Evolutionary conservation across 2,888 invertebrate genomes (phyloP).

Genomic region (Parnassius smintheus): DNA sequence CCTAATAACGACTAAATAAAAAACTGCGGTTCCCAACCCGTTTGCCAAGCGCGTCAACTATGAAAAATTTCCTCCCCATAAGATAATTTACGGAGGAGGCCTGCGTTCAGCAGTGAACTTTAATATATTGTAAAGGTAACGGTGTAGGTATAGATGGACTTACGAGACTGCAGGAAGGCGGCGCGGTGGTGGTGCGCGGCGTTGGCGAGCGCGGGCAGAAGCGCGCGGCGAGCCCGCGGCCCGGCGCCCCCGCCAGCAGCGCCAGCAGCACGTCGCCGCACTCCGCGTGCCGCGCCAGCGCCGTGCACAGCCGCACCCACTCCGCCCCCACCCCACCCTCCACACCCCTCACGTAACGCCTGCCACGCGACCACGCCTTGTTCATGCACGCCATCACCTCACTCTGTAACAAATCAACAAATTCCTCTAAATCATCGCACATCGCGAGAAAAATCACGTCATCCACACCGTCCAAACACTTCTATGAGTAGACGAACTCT

Average conservation of each 20-base stretch:
- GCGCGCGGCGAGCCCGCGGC: conserved; percentile 35
- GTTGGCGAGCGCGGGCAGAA: conserved; percentile 64
- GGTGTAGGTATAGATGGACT: conserved; percentile 31
- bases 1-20: no score
- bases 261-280: conserved; percentile 48
- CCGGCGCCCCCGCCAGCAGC: conserved; percentile 39
- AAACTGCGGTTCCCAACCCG: no score
- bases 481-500: no score
- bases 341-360: conserved; percentile 42
- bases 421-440: no score
- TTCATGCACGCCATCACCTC: conserved; percentile 43
- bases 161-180: conserved; percentile 57
- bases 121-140: no score
- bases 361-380: conserved; percentile 43
- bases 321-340: conserved; percentile 30
- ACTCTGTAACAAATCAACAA: conserved; percentile 43
- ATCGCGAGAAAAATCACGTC: no score
- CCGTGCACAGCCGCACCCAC: conserved; percentile 44
- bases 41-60: no score
- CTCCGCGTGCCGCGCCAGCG: conserved; percentile 41
- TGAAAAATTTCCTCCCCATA: no score
- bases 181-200: conserved; percentile 58
- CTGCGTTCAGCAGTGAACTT: no score
- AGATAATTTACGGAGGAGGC: no score
- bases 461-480: no score